Conservation (phyloP, 2,888 invertebrate genomes). For the Nesidiocoris tenuis region DNA sequence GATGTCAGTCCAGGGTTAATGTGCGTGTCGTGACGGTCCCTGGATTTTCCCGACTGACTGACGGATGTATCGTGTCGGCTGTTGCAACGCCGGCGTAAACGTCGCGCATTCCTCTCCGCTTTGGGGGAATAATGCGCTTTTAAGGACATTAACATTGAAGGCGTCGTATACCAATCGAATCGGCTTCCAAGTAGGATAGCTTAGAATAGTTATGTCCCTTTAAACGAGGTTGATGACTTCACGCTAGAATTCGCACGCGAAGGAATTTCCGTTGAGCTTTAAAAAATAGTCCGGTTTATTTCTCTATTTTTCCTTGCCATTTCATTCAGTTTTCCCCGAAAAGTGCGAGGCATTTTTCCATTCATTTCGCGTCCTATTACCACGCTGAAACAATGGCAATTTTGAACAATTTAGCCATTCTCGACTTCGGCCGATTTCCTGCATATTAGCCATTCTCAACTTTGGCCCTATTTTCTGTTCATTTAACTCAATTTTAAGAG, state of each 20-base stretch:
- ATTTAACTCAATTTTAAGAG: too few relatives aligned
- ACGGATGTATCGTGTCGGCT: constrained; percentile 17
- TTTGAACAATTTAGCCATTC: too few relatives aligned
- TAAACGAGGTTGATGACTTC: neutral
- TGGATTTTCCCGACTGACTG: constrained; percentile 8
- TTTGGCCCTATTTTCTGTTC: too few relatives aligned
- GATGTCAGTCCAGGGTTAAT: constrained; percentile 20
- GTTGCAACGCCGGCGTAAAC: neutral
- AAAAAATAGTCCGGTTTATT: neutral
- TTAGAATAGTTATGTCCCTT: neutral
- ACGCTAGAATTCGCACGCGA: neutral
- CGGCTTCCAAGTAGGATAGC: neutral
- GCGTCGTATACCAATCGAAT: constrained; percentile 23
- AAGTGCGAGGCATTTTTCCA: too few relatives aligned
- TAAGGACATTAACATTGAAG: constrained; percentile 27
- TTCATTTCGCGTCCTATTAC: too few relatives aligned
- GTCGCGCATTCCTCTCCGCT: neutral
- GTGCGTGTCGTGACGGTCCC: neutral
- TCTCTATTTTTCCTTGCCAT: too few relatives aligned
- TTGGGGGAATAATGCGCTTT: neutral
- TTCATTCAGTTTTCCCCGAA: too few relatives aligned
- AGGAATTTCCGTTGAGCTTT: neutral
- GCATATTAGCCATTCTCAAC: too few relatives aligned
- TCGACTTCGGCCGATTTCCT: too few relatives aligned
- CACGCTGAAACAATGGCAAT: too few relatives aligned